Evolutionary conservation across 2,113 vertebrate genomes (phyloP).

Genomic region (Clupea harengus): DNA sequence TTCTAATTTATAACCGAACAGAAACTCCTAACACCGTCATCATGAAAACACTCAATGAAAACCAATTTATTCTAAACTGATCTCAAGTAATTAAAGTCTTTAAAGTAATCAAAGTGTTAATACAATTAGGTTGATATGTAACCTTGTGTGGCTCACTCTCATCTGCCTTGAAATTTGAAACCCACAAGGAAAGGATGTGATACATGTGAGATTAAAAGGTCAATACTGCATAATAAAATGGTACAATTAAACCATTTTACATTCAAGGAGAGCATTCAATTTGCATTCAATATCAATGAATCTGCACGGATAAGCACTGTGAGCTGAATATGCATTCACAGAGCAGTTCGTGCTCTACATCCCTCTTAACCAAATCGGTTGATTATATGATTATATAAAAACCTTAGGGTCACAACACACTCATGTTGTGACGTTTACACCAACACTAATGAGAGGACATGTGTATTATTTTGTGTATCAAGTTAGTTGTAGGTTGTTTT

Average conservation of each 20-base stretch:
- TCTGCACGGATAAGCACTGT: neutral
- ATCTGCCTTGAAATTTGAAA: neutral
- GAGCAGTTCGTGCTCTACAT: neutral
- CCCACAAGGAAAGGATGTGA: neutral
- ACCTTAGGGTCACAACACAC: neutral
- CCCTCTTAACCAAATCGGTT: neutral
- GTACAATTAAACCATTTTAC: neutral
- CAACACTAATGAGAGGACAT: neutral
- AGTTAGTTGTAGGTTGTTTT: neutral
- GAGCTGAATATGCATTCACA: neutral
- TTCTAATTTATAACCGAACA: neutral
- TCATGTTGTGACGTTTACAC: neutral
- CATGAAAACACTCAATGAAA: neutral
- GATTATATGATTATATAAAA: neutral
- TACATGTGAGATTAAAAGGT: neutral
- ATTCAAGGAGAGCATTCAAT: too few relatives aligned
- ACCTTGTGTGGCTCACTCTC: neutral
- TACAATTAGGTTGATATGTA: neutral
- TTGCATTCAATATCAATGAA: neutral
- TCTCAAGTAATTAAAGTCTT: neutral
- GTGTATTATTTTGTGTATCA: neutral
- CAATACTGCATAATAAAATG: neutral
- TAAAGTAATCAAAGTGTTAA: neutral
- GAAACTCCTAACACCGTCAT: neutral
- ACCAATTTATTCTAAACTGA: constrained; percentile 6